Evolutionary conservation across 1,140 invertebrate genomes (phyloP).

Genomic region (Platorchestia sp.): DNA sequence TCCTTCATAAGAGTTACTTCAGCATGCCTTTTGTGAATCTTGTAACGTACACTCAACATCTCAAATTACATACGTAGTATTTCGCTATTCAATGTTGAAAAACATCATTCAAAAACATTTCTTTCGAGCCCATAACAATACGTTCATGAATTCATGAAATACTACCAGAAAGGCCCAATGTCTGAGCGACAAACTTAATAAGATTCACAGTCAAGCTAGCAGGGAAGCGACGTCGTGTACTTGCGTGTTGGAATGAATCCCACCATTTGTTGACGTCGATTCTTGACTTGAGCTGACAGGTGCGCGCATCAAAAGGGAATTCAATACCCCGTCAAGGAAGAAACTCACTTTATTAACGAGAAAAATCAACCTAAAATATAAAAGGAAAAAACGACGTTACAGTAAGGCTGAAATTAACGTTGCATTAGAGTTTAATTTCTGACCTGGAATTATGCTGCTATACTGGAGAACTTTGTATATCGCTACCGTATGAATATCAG

Average conservation of each 20-base stretch:
- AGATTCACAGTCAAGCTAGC: not conserved
- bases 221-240: too few relatives aligned
- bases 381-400: too few relatives aligned
- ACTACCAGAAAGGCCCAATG: too few relatives aligned
- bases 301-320: not conserved
- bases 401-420: not conserved
- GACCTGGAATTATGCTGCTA: too few relatives aligned
- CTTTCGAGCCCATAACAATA: not conserved
- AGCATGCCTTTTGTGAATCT: not conserved
- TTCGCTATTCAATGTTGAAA: not conserved
- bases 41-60: not conserved
- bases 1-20: not conserved
- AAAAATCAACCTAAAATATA: too few relatives aligned
- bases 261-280: too few relatives aligned
- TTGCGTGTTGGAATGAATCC: too few relatives aligned
- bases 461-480: too few relatives aligned
- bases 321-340: not conserved
- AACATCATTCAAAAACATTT: not conserved
- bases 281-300: too few relatives aligned
- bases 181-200: not conserved
- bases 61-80: not conserved
- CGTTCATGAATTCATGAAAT: too few relatives aligned
- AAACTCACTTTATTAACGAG: not conserved
- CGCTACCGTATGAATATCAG: too few relatives aligned
- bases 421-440: too few relatives aligned